These are phyloP conservation scores for Orbicella faveolata DNA, from an alignment of 64 coral and sea anemone genomes.

Conservation along the genomic window DNA sequence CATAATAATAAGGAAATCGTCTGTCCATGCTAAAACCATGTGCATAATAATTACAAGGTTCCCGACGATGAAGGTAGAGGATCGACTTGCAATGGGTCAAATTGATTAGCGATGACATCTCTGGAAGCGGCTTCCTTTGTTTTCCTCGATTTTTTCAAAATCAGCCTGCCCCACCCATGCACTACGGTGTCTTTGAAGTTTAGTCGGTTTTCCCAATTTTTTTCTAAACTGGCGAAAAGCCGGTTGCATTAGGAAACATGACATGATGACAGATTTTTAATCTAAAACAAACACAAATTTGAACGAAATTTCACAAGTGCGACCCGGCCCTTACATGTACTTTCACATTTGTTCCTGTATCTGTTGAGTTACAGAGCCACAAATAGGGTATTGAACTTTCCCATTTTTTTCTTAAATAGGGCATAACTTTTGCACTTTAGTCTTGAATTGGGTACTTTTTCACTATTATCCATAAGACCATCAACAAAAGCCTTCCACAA, in stretches of 20 bases:
- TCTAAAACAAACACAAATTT: slow-evolving; percentile 22
- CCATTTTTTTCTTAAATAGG: no score
- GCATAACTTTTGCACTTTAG: no score
- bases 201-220: neutral
- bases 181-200: neutral
- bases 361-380: no score
- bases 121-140: slow-evolving; percentile 16
- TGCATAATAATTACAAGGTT: neutral
- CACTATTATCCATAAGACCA: no score
- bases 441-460: no score
- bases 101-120: neutral
- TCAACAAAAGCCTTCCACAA: no score
- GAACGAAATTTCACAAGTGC: neutral
- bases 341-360: no score
- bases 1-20: neutral
- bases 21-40: neutral
- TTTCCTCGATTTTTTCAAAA: slow-evolving; percentile 15
- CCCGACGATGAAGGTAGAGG: neutral
- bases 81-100: neutral
- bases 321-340: neutral
- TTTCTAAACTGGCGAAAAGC: slow-evolving; percentile 1
- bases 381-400: no score
- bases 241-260: slow-evolving; percentile 7
- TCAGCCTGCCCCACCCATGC: neutral
- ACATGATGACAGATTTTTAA: slow-evolving; percentile 28